Evolutionary conservation across 2,888 invertebrate species (phyloP).

Genomic region (Apantesis nais): DNA sequence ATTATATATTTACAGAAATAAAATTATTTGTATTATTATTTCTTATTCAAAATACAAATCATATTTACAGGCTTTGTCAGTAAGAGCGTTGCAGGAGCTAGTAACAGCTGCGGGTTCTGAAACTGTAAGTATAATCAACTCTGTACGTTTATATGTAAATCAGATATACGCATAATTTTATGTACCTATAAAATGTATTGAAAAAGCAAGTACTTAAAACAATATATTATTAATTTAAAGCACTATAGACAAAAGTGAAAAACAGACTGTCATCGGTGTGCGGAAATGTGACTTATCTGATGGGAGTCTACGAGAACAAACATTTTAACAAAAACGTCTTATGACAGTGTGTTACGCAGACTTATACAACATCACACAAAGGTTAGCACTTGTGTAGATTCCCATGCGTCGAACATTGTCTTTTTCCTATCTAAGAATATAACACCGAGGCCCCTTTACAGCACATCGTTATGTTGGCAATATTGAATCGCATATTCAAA

Average conservation of each 20-base stretch:
- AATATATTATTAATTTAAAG: neutral
- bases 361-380: conserved; percentile 70
- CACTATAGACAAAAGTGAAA: conserved; percentile 28
- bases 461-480: neutral
- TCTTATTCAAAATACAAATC: neutral
- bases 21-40: no score
- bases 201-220: neutral
- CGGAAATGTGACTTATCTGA: conserved; percentile 42
- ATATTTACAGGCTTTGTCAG: conserved; percentile 92
- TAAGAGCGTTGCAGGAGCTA: conserved; percentile 98
- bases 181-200: conserved; percentile 53
- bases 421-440: conserved; percentile 42
- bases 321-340: conserved; percentile 46
- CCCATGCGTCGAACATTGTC: conserved; percentile 74
- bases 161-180: conserved; percentile 33
- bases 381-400: conserved; percentile 72
- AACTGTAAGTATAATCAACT: conserved; percentile 89
- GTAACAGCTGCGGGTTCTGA: conserved; percentile 98
- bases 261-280: conserved; percentile 18
- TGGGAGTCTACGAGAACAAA: conserved; percentile 35
- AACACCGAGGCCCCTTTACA: conserved; percentile 15
- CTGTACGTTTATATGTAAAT: conserved; percentile 22
- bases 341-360: conserved; percentile 60
- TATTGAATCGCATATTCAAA: neutral
- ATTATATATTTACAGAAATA: no score